Conservation (phyloP, 2,113 vertebrate genomes). For the Microcebus griseorufus region DNA sequence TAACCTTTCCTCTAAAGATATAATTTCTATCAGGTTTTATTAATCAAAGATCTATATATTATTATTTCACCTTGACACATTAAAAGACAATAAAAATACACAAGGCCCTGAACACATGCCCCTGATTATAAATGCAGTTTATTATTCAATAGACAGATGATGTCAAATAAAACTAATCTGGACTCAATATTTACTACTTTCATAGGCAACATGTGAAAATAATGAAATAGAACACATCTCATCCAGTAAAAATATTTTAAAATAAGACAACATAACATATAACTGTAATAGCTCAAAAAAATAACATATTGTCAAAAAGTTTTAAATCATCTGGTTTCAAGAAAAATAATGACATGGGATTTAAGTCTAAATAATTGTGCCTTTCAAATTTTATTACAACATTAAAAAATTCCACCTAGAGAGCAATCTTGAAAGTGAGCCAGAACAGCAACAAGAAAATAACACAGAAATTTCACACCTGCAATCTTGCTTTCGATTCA, state of each 20-base stretch:
- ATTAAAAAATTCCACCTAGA: slow-evolving; percentile 42
- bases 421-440: slow-evolving; percentile 22
- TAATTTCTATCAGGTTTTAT: neutral
- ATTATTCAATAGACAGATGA: neutral
- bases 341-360: neutral
- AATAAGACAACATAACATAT: neutral
- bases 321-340: neutral
- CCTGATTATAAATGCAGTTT: neutral
- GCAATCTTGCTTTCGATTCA: slow-evolving; percentile 33
- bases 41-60: slow-evolving; percentile 29
- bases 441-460: slow-evolving; percentile 42
- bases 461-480: slow-evolving; percentile 50
- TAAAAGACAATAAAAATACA: slow-evolving; percentile 29
- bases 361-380: neutral
- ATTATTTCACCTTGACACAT: neutral
- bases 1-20: neutral
- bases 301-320: neutral
- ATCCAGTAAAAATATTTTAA: slow-evolving; percentile 13
- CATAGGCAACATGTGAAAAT: neutral
- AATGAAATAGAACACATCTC: neutral
- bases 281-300: neutral
- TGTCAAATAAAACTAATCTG: neutral
- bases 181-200: neutral
- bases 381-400: slow-evolving; percentile 36
- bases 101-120: neutral